A percentile compares a stretch with the other conserved stretches of the same genome.
Evolutionary conservation across 2,113 vertebrate genomes (phyloP).

Genomic region (Columba livia): DNA sequence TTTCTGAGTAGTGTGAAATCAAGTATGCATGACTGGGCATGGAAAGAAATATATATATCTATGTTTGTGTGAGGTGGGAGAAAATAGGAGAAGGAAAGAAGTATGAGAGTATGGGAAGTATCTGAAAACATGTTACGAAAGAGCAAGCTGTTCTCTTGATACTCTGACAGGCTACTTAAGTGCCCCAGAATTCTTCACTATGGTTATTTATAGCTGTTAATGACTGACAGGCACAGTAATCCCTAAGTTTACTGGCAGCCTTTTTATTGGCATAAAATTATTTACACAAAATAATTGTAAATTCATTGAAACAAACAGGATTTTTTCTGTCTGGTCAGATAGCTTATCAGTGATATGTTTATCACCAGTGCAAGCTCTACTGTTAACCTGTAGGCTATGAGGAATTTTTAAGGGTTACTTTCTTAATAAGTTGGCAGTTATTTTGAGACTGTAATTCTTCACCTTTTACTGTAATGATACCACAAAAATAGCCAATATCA

Average conservation of each 20-base stretch:
- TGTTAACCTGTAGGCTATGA: neutral
- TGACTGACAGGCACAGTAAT: neutral
- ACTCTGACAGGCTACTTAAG: neutral
- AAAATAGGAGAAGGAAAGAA: neutral
- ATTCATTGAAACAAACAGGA: neutral
- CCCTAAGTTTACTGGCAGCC: neutral
- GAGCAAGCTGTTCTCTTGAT: neutral
- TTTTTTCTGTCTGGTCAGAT: neutral
- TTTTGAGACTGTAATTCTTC: neutral
- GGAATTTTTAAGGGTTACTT: neutral
- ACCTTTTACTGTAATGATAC: neutral
- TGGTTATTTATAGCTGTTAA: neutral
- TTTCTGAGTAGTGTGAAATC: neutral
- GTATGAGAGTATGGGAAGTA: neutral
- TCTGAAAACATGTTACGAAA: neutral
- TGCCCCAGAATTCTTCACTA: neutral
- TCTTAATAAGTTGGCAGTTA: neutral
- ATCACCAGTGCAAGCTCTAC: neutral
- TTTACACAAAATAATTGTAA: neutral
- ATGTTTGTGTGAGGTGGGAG: neutral
- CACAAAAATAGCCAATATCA: neutral
- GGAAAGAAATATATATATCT: neutral
- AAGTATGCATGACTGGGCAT: neutral
- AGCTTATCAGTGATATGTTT: neutral
- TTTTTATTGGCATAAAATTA: neutral